Percentiles rank a stretch among this genome's conserved stretches.
Evolutionary conservation across 2,797 vertebrate genomes (phyloP).

Genomic region (Gobio occitaniae): DNA sequence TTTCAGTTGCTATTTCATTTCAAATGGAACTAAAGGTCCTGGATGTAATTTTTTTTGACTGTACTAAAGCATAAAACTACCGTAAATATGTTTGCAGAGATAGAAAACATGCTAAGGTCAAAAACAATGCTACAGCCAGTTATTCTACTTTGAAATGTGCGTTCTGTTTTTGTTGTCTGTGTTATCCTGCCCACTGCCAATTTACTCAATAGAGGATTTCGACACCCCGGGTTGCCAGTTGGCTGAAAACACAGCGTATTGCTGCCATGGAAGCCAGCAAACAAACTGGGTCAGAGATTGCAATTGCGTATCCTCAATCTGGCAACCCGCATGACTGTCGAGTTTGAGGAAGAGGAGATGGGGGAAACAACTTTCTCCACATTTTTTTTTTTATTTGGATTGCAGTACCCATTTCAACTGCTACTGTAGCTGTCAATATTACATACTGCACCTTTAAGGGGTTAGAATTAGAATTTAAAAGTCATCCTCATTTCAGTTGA

Average conservation of each 20-base stretch:
- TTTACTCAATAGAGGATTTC: background rate
- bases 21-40: background rate
- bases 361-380: too few species aligned
- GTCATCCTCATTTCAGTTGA: background rate
- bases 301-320: background rate
- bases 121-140: background rate
- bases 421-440: background rate
- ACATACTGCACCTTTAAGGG: background rate
- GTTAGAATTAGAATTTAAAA: background rate
- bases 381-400: too few species aligned
- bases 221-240: background rate
- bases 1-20: background rate
- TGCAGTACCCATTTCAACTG: background rate
- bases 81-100: background rate
- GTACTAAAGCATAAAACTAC: background rate
- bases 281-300: background rate
- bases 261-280: background rate
- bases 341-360: background rate
- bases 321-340: background rate
- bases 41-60: background rate
- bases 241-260: background rate
- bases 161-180: background rate
- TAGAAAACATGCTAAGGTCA: background rate
- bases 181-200: background rate
- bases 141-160: background rate